phyloP scores from a whole-genome alignment of 2,113 vertebrate species.

The Oryzias javanicus region DNA sequence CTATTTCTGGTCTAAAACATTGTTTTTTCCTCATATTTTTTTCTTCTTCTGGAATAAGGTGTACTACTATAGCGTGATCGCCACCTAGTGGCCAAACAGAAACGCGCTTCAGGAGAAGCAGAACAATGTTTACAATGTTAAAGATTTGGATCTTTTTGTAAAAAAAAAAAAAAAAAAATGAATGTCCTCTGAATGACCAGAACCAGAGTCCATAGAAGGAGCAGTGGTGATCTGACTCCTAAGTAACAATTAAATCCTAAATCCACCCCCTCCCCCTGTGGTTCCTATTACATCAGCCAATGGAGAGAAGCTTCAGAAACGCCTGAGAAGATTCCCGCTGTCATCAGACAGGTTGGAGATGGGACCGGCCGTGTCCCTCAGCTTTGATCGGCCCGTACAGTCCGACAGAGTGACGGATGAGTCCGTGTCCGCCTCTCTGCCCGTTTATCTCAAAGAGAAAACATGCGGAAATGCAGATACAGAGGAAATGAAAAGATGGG shows the following conservation, averaged over 20 bases:
- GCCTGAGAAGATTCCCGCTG: conserved; percentile 33
- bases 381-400: conserved; percentile 52
- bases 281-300: conserved; percentile 49
- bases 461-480: conserved; percentile 7
- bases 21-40: too few relatives aligned
- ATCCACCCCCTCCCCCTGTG: neutral
- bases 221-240: too few relatives aligned
- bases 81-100: too few relatives aligned
- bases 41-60: too few relatives aligned
- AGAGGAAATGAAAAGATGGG: conserved; percentile 10
- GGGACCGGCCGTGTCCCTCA: conserved; percentile 22
- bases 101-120: too few relatives aligned
- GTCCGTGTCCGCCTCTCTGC: conserved; percentile 13
- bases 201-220: too few relatives aligned
- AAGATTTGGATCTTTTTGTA: too few relatives aligned
- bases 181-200: too few relatives aligned
- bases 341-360: conserved; percentile 29
- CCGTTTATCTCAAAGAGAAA: conserved; percentile 33
- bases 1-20: too few relatives aligned
- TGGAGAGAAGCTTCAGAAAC: conserved; percentile 23
- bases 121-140: too few relatives aligned
- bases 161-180: too few relatives aligned
- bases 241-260: neutral
- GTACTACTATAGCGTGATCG: too few relatives aligned
- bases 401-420: conserved; percentile 48